Evolutionary conservation across 2,888 invertebrate species (phyloP).

Genomic region (Catocala sponsa): DNA sequence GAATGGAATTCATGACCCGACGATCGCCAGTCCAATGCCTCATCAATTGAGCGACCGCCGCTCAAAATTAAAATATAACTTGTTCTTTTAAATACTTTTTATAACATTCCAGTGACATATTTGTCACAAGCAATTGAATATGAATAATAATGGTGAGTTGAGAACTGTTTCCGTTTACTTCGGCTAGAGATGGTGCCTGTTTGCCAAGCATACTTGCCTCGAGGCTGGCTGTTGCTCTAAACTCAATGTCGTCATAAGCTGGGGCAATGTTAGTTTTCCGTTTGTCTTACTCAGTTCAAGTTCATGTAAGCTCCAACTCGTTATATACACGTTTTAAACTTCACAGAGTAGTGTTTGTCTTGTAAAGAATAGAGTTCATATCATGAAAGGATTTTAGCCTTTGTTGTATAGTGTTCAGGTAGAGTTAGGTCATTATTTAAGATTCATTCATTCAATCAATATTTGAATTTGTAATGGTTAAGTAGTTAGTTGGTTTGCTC

Average conservation of each 20-base stretch:
- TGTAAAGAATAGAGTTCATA: conserved; percentile 23
- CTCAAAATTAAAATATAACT: too few relatives aligned
- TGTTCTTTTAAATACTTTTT: background rate
- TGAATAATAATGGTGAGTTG: conserved; percentile 38
- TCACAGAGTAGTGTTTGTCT: conserved; percentile 40
- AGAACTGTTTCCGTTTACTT: conserved; percentile 37
- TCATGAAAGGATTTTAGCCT: background rate
- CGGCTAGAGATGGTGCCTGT: conserved; percentile 48
- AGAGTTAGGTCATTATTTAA: background rate
- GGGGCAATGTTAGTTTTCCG: conserved; percentile 65
- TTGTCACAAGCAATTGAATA: conserved; percentile 17
- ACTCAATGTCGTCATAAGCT: conserved; percentile 74
- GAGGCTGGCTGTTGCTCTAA: conserved; percentile 67
- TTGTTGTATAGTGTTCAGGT: background rate
- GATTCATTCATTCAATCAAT: too few relatives aligned
- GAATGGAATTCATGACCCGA: too few relatives aligned
- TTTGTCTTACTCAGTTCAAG: conserved; percentile 68
- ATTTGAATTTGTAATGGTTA: too few relatives aligned
- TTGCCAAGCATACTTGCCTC: conserved; percentile 56
- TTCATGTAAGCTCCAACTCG: conserved; percentile 68
- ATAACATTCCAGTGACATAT: background rate
- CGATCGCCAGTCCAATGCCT: too few relatives aligned
- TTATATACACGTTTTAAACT: conserved; percentile 50
- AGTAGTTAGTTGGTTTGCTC: background rate
- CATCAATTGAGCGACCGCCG: too few relatives aligned